Evolutionary conservation across 2,797 vertebrate species (phyloP).

Genomic region (Gymnocypris eckloni): DNA sequence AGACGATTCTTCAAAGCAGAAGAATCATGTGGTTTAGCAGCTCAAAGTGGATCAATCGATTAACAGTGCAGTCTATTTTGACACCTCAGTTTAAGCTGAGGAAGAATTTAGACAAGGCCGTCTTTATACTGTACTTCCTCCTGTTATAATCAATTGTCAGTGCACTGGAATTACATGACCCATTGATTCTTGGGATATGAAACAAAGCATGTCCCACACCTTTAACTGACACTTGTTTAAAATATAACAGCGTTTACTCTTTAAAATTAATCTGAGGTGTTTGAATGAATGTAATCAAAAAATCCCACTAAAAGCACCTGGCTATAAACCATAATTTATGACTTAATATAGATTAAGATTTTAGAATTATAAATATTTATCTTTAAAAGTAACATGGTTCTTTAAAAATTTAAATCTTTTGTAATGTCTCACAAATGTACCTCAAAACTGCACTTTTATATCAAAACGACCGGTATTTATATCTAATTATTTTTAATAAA

Average conservation of each 20-base stretch:
- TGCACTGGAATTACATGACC: neutral
- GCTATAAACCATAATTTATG: too few species aligned
- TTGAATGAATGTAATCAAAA: neutral
- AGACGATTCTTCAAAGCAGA: neutral
- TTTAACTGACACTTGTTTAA: neutral
- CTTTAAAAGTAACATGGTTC: neutral
- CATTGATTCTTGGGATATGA: neutral
- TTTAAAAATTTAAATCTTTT: too few species aligned
- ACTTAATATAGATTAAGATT: neutral
- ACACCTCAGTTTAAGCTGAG: conserved; percentile 4
- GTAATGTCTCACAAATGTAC: neutral
- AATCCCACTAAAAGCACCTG: neutral
- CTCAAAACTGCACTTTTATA: neutral
- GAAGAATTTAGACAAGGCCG: neutral
- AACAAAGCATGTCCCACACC: neutral
- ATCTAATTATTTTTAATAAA: too few species aligned
- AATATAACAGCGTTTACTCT: neutral
- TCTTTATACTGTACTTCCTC: neutral
- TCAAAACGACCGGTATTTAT: neutral
- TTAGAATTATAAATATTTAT: neutral
- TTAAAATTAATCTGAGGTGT: too few species aligned
- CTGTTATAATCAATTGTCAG: neutral
- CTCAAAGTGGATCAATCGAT: conserved; percentile 22
- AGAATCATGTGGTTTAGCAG: conserved; percentile 19
- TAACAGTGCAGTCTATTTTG: neutral